phyloP scores from a whole-genome alignment of 2,113 vertebrate species.

The Coptodon rendalli region DNA sequence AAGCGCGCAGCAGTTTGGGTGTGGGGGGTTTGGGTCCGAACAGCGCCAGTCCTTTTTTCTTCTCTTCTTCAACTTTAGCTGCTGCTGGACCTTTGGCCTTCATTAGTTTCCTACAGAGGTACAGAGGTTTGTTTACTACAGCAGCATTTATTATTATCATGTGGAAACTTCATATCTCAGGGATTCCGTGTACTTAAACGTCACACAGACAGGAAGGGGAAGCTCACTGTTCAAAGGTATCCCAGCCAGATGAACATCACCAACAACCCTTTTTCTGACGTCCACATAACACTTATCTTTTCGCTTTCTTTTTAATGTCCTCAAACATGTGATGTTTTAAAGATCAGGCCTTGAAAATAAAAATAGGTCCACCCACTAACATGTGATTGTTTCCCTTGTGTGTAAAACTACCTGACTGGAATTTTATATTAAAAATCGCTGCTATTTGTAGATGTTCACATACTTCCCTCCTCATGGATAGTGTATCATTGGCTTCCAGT shows the following conservation, averaged over 20 bases:
- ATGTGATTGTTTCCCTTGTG: background rate
- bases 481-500: background rate
- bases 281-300: background rate
- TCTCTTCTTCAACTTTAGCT: constrained; percentile 50
- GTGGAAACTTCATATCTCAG: background rate
- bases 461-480: background rate
- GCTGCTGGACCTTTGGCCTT: constrained; percentile 77
- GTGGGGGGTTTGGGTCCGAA: constrained; percentile 76
- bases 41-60: constrained; percentile 71
- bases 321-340: background rate
- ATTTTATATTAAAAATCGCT: background rate
- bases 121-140: background rate
- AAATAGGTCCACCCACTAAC: background rate
- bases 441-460: background rate
- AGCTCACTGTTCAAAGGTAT: background rate
- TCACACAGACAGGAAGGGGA: background rate
- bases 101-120: constrained; percentile 75
- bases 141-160: background rate
- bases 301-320: background rate
- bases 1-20: constrained; percentile 78
- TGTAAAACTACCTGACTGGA: background rate
- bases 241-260: fast-evolving
- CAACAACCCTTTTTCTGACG: background rate
- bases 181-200: background rate
- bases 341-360: background rate